Percentiles rank a stretch among this genome's conserved stretches.
Conservation (phyloP, 2,113 vertebrate species). For the Centrocercus urophasianus region DNA sequence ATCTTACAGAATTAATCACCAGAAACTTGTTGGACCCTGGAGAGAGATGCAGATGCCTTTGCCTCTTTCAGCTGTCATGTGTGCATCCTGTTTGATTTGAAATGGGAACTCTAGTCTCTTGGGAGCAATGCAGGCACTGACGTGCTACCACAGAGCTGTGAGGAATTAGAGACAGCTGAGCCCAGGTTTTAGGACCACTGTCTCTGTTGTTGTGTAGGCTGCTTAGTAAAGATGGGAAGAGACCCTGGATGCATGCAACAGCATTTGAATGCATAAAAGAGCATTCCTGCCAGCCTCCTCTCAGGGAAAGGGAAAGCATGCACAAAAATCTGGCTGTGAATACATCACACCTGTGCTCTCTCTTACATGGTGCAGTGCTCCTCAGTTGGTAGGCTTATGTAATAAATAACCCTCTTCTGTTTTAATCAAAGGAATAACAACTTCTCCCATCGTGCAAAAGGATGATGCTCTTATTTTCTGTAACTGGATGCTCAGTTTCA, state of each 20-base stretch:
- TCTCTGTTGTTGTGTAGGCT: not conserved
- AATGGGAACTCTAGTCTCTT: not conserved
- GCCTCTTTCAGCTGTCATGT: not conserved
- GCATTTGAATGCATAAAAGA: not conserved
- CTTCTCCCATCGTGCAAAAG: not conserved
- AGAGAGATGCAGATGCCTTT: not conserved
- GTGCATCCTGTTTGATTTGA: conserved; percentile 32
- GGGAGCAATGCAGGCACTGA: not conserved
- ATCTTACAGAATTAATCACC: conserved; percentile 28
- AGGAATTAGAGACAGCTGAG: conserved; percentile 8
- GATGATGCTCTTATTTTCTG: not conserved
- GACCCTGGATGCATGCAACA: not conserved
- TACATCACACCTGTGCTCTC: rapidly evolving
- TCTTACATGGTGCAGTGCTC: not conserved
- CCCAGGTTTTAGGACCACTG: not conserved
- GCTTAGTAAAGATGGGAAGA: not conserved
- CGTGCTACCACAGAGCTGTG: rapidly evolving
- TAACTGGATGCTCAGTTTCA: not conserved
- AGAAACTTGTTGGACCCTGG: conserved; percentile 18
- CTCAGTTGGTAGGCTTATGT: not conserved
- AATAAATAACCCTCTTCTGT: not conserved
- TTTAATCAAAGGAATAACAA: not conserved
- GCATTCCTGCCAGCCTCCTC: not conserved
- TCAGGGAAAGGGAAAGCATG: rapidly evolving
- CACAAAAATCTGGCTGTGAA: not conserved